These are phyloP conservation scores for Sarcophaga caerulescens DNA, from an alignment of 2,888 invertebrate species.

Conservation along the genomic window DNA sequence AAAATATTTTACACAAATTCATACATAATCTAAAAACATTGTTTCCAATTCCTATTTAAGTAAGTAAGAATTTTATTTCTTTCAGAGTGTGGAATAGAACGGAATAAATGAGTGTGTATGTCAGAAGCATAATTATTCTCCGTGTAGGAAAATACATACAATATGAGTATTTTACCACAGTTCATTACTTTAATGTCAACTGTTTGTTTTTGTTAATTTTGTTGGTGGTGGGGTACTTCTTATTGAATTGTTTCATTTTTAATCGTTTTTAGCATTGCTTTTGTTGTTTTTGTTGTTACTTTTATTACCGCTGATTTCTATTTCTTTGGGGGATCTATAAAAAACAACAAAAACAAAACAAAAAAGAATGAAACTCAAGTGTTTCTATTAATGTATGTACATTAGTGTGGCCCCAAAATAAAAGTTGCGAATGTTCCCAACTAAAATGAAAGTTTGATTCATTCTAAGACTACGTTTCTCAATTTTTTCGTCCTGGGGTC, in stretches of 20 bases:
- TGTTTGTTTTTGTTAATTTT: slow-evolving; percentile 22
- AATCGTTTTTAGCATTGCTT: slow-evolving; percentile 29
- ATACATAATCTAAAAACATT: no score
- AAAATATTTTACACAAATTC: no score
- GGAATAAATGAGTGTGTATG: no score
- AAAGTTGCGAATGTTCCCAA: no score
- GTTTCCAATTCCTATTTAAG: no score
- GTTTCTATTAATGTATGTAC: not conserved
- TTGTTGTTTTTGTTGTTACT: not conserved
- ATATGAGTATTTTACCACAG: not conserved
- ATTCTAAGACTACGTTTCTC: no score
- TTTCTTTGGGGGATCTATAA: slow-evolving; percentile 6
- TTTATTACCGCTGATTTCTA: slow-evolving; percentile 1
- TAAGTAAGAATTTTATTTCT: no score
- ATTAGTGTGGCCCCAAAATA: no score
- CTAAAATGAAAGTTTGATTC: no score
- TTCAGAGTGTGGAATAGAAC: no score
- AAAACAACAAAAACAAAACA: not conserved
- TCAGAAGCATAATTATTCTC: not conserved
- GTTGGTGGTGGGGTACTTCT: slow-evolving; percentile 38
- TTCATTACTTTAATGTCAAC: not conserved
- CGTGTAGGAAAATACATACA: not conserved
- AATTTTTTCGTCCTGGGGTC: no score
- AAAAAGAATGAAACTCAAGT: not conserved
- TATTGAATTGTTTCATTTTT: slow-evolving; percentile 37